These are phyloP conservation scores for Gandaritis pyraliata DNA, from an alignment of 2,888 invertebrate species.

Conservation along the genomic window DNA sequence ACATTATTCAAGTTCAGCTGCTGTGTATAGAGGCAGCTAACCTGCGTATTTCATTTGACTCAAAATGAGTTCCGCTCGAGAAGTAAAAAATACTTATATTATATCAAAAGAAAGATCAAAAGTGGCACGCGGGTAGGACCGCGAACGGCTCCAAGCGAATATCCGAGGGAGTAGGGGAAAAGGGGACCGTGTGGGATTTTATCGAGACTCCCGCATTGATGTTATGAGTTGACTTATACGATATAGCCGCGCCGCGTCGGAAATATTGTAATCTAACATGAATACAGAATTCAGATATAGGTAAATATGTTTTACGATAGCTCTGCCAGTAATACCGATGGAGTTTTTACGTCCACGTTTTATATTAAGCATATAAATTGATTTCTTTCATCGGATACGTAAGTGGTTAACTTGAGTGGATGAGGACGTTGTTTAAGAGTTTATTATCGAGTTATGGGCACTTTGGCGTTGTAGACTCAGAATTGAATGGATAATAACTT, in stretches of 20 bases:
- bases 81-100: slow-evolving; percentile 74
- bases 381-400: slow-evolving; percentile 45
- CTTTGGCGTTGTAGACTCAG: slow-evolving; percentile 32
- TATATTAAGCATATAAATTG: slow-evolving; percentile 49
- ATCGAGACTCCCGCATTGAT: slow-evolving; percentile 63
- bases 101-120: slow-evolving; percentile 77
- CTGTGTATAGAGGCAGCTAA: slow-evolving; percentile 28
- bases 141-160: slow-evolving; percentile 47
- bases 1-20: slow-evolving; percentile 58
- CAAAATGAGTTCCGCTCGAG: slow-evolving; percentile 66
- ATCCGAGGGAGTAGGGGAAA: slow-evolving; percentile 50
- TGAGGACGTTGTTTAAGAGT: slow-evolving; percentile 42
- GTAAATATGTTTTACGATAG: slow-evolving; percentile 60
- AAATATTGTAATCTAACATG: slow-evolving; percentile 73
- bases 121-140: slow-evolving; percentile 60
- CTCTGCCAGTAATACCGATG: slow-evolving; percentile 54
- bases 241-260: slow-evolving; percentile 57
- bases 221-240: slow-evolving; percentile 63
- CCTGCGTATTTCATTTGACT: slow-evolving; percentile 65
- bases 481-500: slow-evolving; percentile 39
- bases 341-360: slow-evolving; percentile 52
- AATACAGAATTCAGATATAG: slow-evolving; percentile 68
- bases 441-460: slow-evolving; percentile 38
- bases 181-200: slow-evolving; percentile 59
- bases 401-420: slow-evolving; percentile 44